A percentile compares a stretch with the other conserved stretches of the same genome.
Evolutionary conservation across 2,797 vertebrate genomes (phyloP).

Genomic region (Onychomys arenicola): DNA sequence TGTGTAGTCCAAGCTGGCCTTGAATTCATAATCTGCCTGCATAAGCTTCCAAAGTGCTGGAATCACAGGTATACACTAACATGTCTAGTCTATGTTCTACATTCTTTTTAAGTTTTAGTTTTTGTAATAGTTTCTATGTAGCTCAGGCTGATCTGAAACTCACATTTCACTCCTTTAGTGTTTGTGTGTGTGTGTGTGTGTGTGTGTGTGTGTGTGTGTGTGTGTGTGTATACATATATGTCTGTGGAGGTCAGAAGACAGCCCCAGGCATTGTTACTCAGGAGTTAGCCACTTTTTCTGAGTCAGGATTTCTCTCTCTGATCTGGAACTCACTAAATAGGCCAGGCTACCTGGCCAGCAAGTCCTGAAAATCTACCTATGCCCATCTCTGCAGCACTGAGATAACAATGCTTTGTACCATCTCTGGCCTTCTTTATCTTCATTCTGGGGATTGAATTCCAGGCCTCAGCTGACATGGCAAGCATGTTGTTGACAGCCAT

Average conservation of each 20-base stretch:
- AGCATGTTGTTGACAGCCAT: background rate
- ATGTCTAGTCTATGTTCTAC: background rate
- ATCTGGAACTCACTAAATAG: background rate
- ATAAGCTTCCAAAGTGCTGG: background rate
- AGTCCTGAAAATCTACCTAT: background rate
- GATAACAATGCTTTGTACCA: background rate
- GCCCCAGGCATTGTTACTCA: background rate
- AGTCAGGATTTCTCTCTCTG: background rate
- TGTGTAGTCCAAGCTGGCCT: background rate
- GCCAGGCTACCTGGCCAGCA: background rate
- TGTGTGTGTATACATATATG: background rate
- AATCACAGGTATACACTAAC: background rate
- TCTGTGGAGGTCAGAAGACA: background rate
- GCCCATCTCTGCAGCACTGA: background rate
- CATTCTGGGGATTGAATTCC: background rate
- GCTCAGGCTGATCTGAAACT: background rate
- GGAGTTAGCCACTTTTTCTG: background rate
- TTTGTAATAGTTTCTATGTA: background rate
- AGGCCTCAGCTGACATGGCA: background rate
- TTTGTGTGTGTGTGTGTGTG: too few species aligned
- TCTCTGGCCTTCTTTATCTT: background rate
- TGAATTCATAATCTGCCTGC: background rate
- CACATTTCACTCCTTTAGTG: background rate
- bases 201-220: background rate
- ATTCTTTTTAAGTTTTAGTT: background rate